A percentile compares a stretch with the other conserved stretches of the same genome.
These are phyloP conservation scores for Pangasius krempfi DNA, from an alignment of 2,797 vertebrate species.

Conservation along the genomic window DNA sequence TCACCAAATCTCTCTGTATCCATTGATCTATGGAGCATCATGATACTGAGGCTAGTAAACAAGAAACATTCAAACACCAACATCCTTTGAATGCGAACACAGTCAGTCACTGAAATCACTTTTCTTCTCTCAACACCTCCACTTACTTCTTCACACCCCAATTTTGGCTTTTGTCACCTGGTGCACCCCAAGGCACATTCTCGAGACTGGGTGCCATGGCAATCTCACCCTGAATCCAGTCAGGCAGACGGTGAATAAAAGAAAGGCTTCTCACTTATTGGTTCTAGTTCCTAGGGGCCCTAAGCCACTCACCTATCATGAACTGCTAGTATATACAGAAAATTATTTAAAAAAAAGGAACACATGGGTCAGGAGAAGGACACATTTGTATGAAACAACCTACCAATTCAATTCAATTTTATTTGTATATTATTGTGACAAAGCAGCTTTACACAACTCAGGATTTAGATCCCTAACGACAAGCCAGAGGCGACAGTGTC, in stretches of 20 bases:
- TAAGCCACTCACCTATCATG: conserved; percentile 31
- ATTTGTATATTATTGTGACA: not conserved
- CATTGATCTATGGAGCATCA: not conserved
- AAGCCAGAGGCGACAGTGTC: not conserved
- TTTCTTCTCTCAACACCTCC: conserved; percentile 46
- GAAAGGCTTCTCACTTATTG: conserved; percentile 48
- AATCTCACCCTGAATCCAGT: conserved; percentile 62
- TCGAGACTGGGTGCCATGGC: conserved; percentile 65
- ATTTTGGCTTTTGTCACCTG: conserved; percentile 58
- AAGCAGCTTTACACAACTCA: not conserved
- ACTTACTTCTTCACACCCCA: conserved; percentile 38
- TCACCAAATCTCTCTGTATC: not conserved
- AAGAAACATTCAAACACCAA: conserved; percentile 15
- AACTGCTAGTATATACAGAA: not conserved
- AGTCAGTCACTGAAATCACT: conserved; percentile 23
- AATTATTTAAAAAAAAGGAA: not conserved
- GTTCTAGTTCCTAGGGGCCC: conserved; percentile 60
- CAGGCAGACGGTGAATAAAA: conserved; percentile 61
- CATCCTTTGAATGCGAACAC: not conserved
- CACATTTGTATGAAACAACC: not conserved
- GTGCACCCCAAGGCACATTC: conserved; percentile 58
- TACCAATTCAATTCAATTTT: not conserved
- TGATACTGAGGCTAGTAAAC: not conserved
- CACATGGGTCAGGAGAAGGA: not conserved
- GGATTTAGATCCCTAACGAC: not conserved